These are phyloP conservation scores for Drosophila melanocephala DNA, from an alignment of 2,888 invertebrate genomes.

Conservation along the genomic window DNA sequence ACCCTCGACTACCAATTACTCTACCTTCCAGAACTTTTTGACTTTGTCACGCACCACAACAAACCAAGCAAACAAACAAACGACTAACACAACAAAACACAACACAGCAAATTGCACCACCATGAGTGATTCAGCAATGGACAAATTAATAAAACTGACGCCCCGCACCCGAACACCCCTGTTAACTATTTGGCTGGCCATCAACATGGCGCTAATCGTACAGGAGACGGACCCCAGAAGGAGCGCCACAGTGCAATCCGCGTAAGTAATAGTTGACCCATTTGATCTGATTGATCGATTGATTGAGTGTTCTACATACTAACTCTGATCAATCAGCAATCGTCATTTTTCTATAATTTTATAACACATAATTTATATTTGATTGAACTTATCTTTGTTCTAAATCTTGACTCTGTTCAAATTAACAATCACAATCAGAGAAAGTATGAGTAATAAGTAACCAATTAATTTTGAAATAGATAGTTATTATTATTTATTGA, in stretches of 20 bases:
- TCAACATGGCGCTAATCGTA: conserved; percentile 85
- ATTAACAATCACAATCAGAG: neutral
- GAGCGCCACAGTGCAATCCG: conserved; percentile 85
- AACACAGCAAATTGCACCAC: conserved; percentile 58
- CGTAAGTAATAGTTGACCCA: conserved; percentile 80
- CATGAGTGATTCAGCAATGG: conserved; percentile 84
- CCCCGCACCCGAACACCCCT: conserved; percentile 83
- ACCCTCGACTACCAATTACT: conserved; percentile 41
- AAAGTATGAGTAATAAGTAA: neutral
- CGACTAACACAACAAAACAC: conserved; percentile 15
- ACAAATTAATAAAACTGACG: conserved; percentile 81
- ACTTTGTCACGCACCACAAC: conserved; percentile 42
- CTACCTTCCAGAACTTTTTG: conserved; percentile 45
- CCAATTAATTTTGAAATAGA: neutral
- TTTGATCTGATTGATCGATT: conserved; percentile 1
- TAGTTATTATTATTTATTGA: neutral
- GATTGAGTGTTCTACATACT: neutral
- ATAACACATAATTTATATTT: neutral
- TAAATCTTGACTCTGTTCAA: neutral
- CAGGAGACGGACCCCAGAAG: conserved; percentile 84
- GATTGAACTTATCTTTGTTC: neutral
- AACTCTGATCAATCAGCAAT: neutral
- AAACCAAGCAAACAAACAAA: conserved; percentile 27
- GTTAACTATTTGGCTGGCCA: conserved; percentile 85
- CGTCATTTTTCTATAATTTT: neutral